A percentile compares a stretch with the other conserved stretches of the same genome.
phyloP scores from a whole-genome alignment of 2,113 vertebrate species.

The Leucoraja erinaceus region DNA sequence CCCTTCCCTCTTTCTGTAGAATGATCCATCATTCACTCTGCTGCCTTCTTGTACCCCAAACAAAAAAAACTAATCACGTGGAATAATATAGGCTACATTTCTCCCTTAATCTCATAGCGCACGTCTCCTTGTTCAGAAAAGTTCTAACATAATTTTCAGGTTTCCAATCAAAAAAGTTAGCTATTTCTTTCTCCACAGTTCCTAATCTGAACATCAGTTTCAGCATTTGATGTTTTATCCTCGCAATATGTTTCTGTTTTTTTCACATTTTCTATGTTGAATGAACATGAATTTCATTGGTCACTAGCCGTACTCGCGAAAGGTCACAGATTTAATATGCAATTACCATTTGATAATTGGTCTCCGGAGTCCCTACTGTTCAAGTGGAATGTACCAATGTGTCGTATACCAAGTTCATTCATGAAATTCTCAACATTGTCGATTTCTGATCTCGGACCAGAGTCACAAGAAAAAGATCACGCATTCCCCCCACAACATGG shows the following conservation, averaged over 20 bases:
- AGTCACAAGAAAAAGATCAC: not conserved
- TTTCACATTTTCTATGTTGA: not conserved
- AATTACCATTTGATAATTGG: not conserved
- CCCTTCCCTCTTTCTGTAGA: not conserved
- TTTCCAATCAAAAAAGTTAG: no score
- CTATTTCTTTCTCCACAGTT: no score
- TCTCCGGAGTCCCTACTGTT: not conserved
- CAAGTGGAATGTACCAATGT: not conserved
- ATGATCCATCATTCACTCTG: not conserved
- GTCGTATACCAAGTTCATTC: not conserved
- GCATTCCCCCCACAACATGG: not conserved
- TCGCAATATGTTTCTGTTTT: not conserved
- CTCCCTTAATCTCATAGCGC: not conserved
- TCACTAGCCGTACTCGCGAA: not conserved
- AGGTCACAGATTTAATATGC: not conserved
- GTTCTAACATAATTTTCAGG: no score
- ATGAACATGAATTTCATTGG: not conserved
- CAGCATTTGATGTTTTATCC: no score
- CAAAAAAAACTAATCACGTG: no score
- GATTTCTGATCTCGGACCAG: not conserved
- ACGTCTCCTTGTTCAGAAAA: not conserved
- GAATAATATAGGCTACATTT: not conserved
- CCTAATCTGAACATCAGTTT: no score
- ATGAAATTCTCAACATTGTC: not conserved
- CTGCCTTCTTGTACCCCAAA: not conserved